These are phyloP conservation scores for Clarias macrocephalus DNA, from an alignment of 2,113 vertebrate genomes.

Conservation along the genomic window DNA sequence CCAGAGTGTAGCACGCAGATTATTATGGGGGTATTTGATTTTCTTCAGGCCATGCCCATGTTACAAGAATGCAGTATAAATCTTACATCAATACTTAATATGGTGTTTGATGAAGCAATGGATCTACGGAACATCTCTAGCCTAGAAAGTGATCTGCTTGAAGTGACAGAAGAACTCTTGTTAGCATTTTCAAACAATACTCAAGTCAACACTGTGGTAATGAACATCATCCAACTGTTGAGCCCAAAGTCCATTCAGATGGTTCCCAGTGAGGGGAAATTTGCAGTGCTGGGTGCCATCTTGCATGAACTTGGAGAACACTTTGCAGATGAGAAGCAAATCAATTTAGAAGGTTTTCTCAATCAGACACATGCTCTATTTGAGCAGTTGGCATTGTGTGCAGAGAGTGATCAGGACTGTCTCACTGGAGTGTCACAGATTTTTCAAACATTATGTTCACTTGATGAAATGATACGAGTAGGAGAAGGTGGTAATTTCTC, in stretches of 20 bases:
- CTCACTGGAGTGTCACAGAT: conserved; percentile 59
- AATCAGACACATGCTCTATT: conserved; percentile 60
- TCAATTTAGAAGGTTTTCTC: conserved; percentile 50
- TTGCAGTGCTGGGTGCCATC: conserved; percentile 55
- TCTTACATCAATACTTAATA: not conserved
- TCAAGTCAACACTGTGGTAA: conserved; percentile 52
- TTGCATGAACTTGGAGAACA: conserved; percentile 55
- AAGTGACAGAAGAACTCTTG: not conserved
- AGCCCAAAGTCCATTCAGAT: conserved; percentile 55
- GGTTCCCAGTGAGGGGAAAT: conserved; percentile 54
- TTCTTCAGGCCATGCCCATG: not conserved
- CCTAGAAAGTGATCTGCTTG: not conserved
- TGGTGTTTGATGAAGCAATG: not conserved
- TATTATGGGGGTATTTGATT: no score
- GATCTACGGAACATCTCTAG: not conserved
- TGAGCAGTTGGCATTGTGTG: conserved; percentile 57
- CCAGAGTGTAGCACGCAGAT: no score
- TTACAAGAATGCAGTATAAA: not conserved
- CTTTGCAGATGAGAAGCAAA: conserved; percentile 56
- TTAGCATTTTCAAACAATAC: conserved; percentile 39
- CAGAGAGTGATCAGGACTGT: conserved; percentile 56
- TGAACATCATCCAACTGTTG: conserved; percentile 60
- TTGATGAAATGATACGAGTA: conserved; percentile 38
- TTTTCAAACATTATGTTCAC: conserved; percentile 56
- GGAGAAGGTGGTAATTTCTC: no score